Evolutionary conservation across 37 sponge, comb jelly and placozoan species (phyloP).

Genomic region (Petrosia ficiformis): DNA sequence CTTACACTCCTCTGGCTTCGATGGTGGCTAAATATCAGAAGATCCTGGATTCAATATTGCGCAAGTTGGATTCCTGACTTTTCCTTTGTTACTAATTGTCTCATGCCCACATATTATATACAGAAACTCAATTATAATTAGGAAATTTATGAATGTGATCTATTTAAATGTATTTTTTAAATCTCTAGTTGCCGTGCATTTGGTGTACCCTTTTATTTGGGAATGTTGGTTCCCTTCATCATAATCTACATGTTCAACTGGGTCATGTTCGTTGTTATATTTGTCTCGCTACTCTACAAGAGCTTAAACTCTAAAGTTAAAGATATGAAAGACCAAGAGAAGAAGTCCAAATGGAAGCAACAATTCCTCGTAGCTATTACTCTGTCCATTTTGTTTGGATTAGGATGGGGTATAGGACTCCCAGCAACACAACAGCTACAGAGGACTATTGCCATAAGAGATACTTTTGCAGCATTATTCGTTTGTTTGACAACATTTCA

Average conservation of each 20-base stretch:
- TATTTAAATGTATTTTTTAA: no score
- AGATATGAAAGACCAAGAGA: not conserved
- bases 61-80: no score
- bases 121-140: no score
- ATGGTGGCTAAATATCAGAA: no score
- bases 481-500: slow-evolving; percentile 16
- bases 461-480: slow-evolving; percentile 16
- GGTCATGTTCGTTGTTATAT: slow-evolving; percentile 9
- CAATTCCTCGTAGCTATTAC: slow-evolving; percentile 7
- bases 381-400: slow-evolving; percentile 38
- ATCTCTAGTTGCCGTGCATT: slow-evolving; percentile 11
- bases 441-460: not conserved
- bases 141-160: no score
- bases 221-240: slow-evolving; percentile 9
- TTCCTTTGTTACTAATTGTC: no score
- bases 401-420: slow-evolving; percentile 40
- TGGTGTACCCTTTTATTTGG: slow-evolving; percentile 5
- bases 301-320: not conserved
- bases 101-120: no score
- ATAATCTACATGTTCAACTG: slow-evolving; percentile 19
- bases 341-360: not conserved
- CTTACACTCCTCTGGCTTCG: no score
- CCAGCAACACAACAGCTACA: slow-evolving; percentile 11
- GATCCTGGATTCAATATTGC: no score
- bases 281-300: not conserved